These are phyloP conservation scores for Epizoanthus ramosus DNA, from an alignment of 92 coral and sea anemone genomes.

Conservation along the genomic window DNA sequence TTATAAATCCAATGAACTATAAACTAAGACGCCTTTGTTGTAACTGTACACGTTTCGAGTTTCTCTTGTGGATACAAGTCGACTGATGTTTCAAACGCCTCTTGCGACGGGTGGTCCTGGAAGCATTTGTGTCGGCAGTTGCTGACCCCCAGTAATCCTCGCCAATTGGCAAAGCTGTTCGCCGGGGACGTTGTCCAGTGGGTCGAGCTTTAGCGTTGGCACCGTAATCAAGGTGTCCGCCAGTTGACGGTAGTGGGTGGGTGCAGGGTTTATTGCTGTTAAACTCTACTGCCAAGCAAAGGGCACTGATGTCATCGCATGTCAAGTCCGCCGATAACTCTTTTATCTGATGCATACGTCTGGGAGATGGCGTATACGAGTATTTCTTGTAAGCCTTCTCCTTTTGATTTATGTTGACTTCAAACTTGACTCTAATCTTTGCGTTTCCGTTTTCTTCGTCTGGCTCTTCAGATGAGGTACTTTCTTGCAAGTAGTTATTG, in stretches of 20 bases:
- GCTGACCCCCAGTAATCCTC: conserved; percentile 22
- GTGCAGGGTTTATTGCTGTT: not conserved
- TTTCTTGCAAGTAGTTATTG: not conserved
- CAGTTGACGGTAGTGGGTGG: not conserved
- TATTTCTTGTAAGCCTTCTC: not conserved
- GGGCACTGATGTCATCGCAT: not conserved
- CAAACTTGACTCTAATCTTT: conserved; percentile 7
- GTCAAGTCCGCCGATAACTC: conserved; percentile 27
- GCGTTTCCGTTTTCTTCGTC: not conserved
- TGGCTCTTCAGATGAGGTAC: not conserved
- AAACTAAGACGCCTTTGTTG: too few relatives aligned
- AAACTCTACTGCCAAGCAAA: not conserved
- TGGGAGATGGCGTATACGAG: conserved; percentile 11
- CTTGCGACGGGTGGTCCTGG: too few relatives aligned
- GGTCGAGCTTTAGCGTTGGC: not conserved
- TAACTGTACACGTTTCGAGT: too few relatives aligned
- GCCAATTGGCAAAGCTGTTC: conserved; percentile 4
- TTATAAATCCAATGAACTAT: too few relatives aligned
- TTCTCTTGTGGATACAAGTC: too few relatives aligned
- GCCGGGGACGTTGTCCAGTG: not conserved
- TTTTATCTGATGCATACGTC: not conserved
- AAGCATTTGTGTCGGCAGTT: not conserved
- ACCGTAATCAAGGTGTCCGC: too few relatives aligned
- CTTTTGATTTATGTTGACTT: not conserved
- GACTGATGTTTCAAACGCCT: too few relatives aligned